Evolutionary conservation across 2,888 invertebrate genomes (phyloP).

Genomic region (Tyria jacobaeae): DNA sequence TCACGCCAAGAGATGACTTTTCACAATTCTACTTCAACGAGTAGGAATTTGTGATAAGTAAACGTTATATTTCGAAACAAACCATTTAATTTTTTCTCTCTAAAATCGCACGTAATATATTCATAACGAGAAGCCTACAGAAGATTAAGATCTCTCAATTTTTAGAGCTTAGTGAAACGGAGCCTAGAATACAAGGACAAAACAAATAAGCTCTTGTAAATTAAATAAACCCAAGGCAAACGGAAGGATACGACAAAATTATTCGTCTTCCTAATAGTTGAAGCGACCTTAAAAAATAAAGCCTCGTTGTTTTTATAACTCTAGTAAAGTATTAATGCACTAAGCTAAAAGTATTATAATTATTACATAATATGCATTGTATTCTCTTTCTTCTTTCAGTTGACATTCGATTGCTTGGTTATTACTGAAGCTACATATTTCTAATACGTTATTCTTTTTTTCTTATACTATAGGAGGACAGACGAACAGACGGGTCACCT

Average conservation of each 20-base stretch:
- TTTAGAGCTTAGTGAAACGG: neutral
- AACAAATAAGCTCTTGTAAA: conserved; percentile 23
- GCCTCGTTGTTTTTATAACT: conserved; percentile 32
- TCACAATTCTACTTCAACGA: too few relatives aligned
- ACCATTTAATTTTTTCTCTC: too few relatives aligned
- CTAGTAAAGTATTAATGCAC: conserved; percentile 40
- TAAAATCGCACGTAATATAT: too few relatives aligned
- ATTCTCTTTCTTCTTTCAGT: neutral
- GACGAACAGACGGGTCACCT: too few relatives aligned
- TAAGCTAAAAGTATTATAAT: conserved; percentile 19
- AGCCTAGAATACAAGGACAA: neutral
- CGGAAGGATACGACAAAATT: conserved; percentile 38
- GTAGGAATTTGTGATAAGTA: too few relatives aligned
- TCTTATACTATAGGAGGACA: too few relatives aligned
- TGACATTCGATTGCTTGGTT: too few relatives aligned
- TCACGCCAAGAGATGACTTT: too few relatives aligned
- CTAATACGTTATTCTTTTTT: too few relatives aligned
- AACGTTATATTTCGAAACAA: too few relatives aligned
- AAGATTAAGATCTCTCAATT: neutral
- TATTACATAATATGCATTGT: conserved; percentile 12
- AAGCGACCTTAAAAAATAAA: conserved; percentile 36
- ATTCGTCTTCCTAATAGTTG: conserved; percentile 41
- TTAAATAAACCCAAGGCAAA: conserved; percentile 32
- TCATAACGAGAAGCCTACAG: too few relatives aligned
- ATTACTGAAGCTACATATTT: too few relatives aligned